Evolutionary conservation across 2,113 vertebrate genomes (phyloP).

Genomic region (Trochalopteron elliotii): DNA sequence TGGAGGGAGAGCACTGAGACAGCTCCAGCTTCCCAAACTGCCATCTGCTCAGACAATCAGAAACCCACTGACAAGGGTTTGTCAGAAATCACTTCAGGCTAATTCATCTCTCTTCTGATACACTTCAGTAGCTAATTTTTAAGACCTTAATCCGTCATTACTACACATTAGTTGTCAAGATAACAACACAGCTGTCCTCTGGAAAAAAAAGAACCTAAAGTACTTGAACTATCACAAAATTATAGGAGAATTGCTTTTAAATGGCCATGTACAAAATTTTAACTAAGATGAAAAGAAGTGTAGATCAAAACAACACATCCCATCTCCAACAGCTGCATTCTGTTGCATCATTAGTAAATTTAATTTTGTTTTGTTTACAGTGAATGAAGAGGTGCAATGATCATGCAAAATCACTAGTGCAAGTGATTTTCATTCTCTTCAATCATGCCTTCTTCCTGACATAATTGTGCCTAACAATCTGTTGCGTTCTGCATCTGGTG

Average conservation of each 20-base stretch:
- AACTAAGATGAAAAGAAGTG: not conserved
- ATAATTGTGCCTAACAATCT: not conserved
- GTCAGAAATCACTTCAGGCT: constrained; percentile 38
- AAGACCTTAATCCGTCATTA: not conserved
- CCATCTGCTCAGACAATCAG: not conserved
- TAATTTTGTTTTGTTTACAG: constrained; percentile 12
- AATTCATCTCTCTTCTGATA: not conserved
- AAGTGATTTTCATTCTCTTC: constrained; percentile 25
- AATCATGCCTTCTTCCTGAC: not conserved
- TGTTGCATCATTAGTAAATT: constrained; percentile 1
- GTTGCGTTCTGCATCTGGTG: not conserved
- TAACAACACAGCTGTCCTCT: constrained; percentile 21
- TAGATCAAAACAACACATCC: not conserved
- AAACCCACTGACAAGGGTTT: not conserved
- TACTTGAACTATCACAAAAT: not conserved
- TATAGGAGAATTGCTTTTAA: not conserved
- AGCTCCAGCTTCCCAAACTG: not conserved
- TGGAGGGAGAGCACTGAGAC: not conserved
- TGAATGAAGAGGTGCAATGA: not conserved
- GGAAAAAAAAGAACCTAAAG: not conserved
- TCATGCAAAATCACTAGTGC: not conserved
- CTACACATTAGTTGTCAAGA: not conserved
- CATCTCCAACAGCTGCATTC: constrained; percentile 18
- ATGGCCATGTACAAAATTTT: not conserved
- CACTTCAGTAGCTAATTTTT: constrained; percentile 1